Evolutionary conservation across 2,888 invertebrate genomes (phyloP).

Genomic region (Rhingia campestris): DNA sequence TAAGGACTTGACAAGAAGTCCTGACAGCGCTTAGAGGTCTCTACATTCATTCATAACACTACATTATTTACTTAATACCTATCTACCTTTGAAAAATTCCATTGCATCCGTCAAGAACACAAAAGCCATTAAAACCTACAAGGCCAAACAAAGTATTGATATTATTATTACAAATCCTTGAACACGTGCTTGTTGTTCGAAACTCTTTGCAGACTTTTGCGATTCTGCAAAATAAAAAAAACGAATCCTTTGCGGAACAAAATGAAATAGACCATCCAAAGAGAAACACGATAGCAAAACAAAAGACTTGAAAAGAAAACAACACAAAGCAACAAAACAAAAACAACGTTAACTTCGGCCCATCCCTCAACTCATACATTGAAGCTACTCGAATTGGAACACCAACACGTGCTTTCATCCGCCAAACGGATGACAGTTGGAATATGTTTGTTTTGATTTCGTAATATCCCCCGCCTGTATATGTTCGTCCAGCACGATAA

Average conservation of each 20-base stretch:
- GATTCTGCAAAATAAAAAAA: constrained; percentile 28
- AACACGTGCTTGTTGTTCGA: constrained; percentile 50
- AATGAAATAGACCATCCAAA: constrained; percentile 30
- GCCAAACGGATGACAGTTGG: constrained; percentile 9
- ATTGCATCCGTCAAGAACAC: neutral
- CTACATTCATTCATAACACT: no score
- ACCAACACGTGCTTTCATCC: constrained; percentile 63
- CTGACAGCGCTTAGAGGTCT: no score
- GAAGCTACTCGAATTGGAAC: constrained; percentile 37
- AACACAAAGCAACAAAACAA: neutral
- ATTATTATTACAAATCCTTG: constrained; percentile 11
- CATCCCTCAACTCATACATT: constrained; percentile 17
- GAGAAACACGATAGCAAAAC: constrained; percentile 48
- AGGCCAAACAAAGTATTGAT: constrained; percentile 35
- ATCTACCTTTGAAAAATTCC: no score
- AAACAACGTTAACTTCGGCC: constrained; percentile 20
- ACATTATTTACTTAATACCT: no score
- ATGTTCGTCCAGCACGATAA: constrained; percentile 25
- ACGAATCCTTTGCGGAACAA: constrained; percentile 1
- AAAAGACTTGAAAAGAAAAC: constrained; percentile 13
- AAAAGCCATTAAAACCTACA: constrained; percentile 10
- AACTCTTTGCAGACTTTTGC: constrained; percentile 42
- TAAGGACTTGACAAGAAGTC: no score
- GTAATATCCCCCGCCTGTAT: constrained; percentile 2
- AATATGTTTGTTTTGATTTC: constrained; percentile 48